Evolutionary conservation across 2,888 invertebrate genomes (phyloP), one percentile per base, ranked within the genome.

Genomic region (Acleris literana): DNA sequence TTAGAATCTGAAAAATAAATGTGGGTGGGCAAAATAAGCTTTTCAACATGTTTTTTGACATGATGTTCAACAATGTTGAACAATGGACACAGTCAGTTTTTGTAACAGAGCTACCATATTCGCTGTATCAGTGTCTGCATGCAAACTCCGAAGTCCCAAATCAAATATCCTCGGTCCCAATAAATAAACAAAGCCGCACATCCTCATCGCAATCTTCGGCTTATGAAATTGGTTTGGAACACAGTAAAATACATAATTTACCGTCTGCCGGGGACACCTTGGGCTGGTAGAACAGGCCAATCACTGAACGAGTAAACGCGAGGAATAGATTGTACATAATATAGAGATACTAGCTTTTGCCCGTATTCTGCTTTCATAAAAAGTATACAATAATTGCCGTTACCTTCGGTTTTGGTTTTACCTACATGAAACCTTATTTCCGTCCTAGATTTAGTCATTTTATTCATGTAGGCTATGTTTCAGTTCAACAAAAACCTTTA

Each of bases 231-330:
- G 85, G 87, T 82, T 83, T 79, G 78, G 79, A 81, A 76, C 84
- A 86, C 87, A 87, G 83, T 88, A 87, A 88, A 88, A 86, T 87
- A 87, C 83, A 87, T 87, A 88, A 88, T 87, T 87, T 87, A 88
- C 78, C 78, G 79, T 73, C 76, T 65, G 65, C 60, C 60, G 49
- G 51, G 73, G 73, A 72, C 79, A 77, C 76, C 73, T 72, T 68
- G 59, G 57, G 44, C 55, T 13, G 60, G 33, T 5, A 44, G 16
- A 16, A 51, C 55, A 55, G 61, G 51, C 43, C 60, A 57, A 57
- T 68, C 52, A 61, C 57, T 55, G 5, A n/a, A 13, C 11, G 9
- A n/a, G 46, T 9, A 17, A 44, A 25, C 18, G 51, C 13, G 11
- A 5, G 6, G 33, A 16, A n/a, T 46, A 46, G 1, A 16, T 9